A percentile compares a stretch with the other conserved stretches of the same genome.
These are phyloP conservation scores for Cryptophagus acutangulus DNA, from an alignment of 2,888 invertebrate species.

Conservation along the genomic window DNA sequence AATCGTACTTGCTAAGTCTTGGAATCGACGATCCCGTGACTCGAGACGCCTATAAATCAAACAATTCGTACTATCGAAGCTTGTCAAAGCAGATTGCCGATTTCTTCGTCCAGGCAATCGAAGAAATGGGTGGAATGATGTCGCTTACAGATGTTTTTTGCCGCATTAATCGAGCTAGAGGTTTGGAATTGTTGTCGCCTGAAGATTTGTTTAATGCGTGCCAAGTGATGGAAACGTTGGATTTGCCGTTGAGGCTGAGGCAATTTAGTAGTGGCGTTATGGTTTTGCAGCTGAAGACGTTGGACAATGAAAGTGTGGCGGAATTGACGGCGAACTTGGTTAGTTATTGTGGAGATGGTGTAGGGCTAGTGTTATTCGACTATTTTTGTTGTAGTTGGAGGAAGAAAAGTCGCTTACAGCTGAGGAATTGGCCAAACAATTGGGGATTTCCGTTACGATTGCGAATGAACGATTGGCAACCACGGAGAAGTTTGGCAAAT, in stretches of 20 bases:
- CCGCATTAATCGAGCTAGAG: slow-evolving; percentile 92
- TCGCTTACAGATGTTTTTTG: slow-evolving; percentile 95
- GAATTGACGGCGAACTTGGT: slow-evolving; percentile 63
- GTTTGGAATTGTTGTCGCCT: slow-evolving; percentile 91
- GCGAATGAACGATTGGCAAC: slow-evolving; percentile 85
- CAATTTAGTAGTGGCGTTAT: slow-evolving; percentile 93
- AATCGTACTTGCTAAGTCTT: slow-evolving; percentile 91
- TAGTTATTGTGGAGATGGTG: no score
- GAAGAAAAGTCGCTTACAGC: slow-evolving; percentile 71
- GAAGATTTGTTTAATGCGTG: slow-evolving; percentile 95
- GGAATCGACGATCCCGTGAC: slow-evolving; percentile 99
- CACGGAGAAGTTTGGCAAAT: slow-evolving; percentile 78
- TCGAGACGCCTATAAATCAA: slow-evolving; percentile 80
- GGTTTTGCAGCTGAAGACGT: slow-evolving; percentile 79
- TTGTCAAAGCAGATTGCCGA: slow-evolving; percentile 82
- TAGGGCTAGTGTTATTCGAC: no score
- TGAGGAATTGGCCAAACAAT: slow-evolving; percentile 77
- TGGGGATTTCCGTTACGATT: slow-evolving; percentile 81
- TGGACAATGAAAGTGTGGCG: slow-evolving; percentile 67
- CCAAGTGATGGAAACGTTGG: slow-evolving; percentile 58
- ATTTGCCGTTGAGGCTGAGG: slow-evolving; percentile 70
- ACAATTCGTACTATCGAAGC: slow-evolving; percentile 77
- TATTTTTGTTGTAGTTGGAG: slow-evolving; percentile 54
- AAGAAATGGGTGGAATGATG: slow-evolving; percentile 94
- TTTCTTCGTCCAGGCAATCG: slow-evolving; percentile 74